Evolutionary conservation across 2,797 vertebrate genomes (phyloP).

Genomic region (Sebastes flavidus): DNA sequence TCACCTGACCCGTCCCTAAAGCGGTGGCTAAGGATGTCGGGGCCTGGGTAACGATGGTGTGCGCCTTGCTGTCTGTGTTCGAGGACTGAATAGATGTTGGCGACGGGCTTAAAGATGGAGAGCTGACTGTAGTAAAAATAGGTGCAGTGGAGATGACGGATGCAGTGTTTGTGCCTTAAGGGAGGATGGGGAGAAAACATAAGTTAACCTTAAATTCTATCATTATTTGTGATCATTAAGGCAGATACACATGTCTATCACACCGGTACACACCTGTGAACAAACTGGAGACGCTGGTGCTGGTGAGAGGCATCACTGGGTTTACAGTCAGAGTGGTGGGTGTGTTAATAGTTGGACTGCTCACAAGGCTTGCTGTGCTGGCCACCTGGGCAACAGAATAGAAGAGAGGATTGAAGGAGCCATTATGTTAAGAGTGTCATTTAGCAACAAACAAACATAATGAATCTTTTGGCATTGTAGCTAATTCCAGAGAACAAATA

Average conservation of each 20-base stretch:
- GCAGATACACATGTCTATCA: conserved; percentile 48
- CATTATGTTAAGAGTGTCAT: background rate
- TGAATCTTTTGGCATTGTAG: background rate
- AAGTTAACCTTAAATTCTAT: background rate
- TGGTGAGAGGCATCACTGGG: conserved; percentile 94
- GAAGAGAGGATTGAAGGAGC: background rate
- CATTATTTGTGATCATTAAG: background rate
- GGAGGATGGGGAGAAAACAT: background rate
- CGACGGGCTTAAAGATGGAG: conserved; percentile 91
- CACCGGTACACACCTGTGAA: conserved; percentile 86
- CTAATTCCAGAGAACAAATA: background rate
- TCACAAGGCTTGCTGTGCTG: conserved; percentile 97
- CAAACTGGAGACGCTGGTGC: conserved; percentile 89
- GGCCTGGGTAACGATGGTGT: conserved; percentile 86
- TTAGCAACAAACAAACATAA: background rate
- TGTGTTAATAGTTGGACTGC: conserved; percentile 88
- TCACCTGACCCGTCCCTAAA: conserved; percentile 91
- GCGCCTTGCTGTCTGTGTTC: conserved; percentile 77
- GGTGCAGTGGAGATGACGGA: conserved; percentile 96
- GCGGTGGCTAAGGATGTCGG: conserved; percentile 86
- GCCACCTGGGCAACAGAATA: conserved; percentile 84
- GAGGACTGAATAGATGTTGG: conserved; percentile 82
- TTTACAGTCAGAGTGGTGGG: conserved; percentile 96
- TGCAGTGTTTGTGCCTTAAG: conserved; percentile 90
- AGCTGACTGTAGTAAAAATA: conserved; percentile 86